Evolutionary conservation across 2,888 invertebrate species (phyloP).

Genomic region (Xestia xanthographa): DNA sequence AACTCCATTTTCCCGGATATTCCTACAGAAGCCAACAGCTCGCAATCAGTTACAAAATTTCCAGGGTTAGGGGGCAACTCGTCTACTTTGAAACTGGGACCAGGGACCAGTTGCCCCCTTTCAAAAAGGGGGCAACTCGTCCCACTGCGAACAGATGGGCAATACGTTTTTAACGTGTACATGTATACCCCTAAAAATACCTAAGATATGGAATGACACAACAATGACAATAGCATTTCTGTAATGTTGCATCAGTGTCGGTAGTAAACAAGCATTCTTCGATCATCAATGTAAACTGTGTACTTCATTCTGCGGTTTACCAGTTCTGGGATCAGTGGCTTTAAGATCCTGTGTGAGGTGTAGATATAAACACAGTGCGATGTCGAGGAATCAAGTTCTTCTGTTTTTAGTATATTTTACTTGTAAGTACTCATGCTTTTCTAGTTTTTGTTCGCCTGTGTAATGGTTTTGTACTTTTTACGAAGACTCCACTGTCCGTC

Average conservation of each 20-base stretch:
- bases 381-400: slow-evolving; percentile 25
- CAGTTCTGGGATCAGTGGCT: background rate
- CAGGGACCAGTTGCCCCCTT: no score
- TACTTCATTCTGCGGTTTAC: background rate
- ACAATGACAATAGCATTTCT: slow-evolving; percentile 31
- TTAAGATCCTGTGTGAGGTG: background rate
- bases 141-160: no score
- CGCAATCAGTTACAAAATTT: background rate
- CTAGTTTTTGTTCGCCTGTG: background rate
- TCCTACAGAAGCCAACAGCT: background rate
- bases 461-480: background rate
- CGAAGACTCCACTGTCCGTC: no score
- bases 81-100: no score
- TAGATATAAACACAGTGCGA: background rate
- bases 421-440: slow-evolving; percentile 32
- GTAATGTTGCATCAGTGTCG: slow-evolving; percentile 33
- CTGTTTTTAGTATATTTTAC: slow-evolving; percentile 21
- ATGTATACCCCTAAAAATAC: slow-evolving; percentile 20
- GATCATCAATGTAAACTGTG: background rate
- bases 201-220: slow-evolving; percentile 3
- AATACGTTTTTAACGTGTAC: background rate
- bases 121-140: no score
- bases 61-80: background rate
- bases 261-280: slow-evolving; percentile 47
- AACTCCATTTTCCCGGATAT: background rate